Percentiles rank a stretch among this genome's conserved stretches.
phyloP scores from a whole-genome alignment of 1,140 invertebrate genomes.

The Lycorma delicatula region DNA sequence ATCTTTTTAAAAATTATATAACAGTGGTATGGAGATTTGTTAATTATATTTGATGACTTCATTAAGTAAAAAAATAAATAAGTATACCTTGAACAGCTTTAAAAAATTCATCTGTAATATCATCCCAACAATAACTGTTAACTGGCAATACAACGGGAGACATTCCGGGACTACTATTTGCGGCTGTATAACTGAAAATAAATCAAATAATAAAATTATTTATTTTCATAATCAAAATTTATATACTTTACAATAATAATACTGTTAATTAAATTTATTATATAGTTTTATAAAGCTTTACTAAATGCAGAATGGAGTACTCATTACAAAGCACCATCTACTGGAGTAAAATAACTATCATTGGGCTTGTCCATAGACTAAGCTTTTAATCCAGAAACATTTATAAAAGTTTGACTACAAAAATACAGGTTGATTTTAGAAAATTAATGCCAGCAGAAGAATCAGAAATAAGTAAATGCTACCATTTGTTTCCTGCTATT shows the following conservation, averaged over 20 bases:
- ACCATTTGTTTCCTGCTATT: too few relatives aligned
- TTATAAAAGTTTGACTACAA: too few relatives aligned
- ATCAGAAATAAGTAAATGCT: too few relatives aligned
- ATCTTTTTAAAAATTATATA: neutral
- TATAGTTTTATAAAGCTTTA: neutral
- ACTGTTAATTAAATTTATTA: neutral
- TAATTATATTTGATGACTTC: neutral
- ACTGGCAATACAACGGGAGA: constrained; percentile 21
- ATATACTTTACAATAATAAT: neutral
- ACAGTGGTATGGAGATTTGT: neutral
- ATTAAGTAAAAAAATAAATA: constrained; percentile 13
- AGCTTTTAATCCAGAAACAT: too few relatives aligned
- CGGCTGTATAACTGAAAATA: neutral
- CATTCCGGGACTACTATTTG: constrained; percentile 5
- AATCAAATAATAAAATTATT: neutral
- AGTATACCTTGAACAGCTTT: constrained; percentile 58
- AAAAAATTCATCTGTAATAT: constrained; percentile 69
- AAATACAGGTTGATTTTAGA: too few relatives aligned
- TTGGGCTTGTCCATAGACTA: too few relatives aligned
- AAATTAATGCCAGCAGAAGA: too few relatives aligned
- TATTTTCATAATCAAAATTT: neutral
- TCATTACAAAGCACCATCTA: neutral
- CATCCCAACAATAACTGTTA: constrained; percentile 60
- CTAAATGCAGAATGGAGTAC: neutral
- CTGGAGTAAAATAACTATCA: too few relatives aligned